Percentiles rank a stretch among this genome's conserved stretches.
phyloP scores from a whole-genome alignment of 1,140 invertebrate genomes.

The Ceratina japonica region DNA sequence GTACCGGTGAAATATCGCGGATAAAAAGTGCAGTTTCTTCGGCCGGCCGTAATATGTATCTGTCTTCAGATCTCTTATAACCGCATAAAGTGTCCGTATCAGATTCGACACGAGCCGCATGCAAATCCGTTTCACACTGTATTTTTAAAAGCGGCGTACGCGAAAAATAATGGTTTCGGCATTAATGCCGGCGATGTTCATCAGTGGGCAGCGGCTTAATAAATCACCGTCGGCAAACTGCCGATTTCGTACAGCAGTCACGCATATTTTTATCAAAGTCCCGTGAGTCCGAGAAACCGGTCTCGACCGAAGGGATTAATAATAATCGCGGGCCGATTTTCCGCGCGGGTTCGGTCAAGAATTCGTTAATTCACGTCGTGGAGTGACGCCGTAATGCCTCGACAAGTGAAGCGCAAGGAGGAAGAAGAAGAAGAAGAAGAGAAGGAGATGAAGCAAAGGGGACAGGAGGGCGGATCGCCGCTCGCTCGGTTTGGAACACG shows the following conservation, averaged over 20 bases:
- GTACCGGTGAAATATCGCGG: too few species aligned
- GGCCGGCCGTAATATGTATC: constrained; percentile 6
- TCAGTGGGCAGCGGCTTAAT: constrained; percentile 22
- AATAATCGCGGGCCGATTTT: not conserved
- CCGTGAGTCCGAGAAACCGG: too few species aligned
- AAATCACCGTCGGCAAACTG: constrained; percentile 39
- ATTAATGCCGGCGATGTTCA: constrained; percentile 40
- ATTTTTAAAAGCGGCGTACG: constrained; percentile 39
- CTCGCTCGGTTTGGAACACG: constrained; percentile 65
- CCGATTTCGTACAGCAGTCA: constrained; percentile 40
- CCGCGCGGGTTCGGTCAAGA: constrained; percentile 11
- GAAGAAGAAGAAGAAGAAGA: constrained; percentile 48
- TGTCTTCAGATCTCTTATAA: constrained; percentile 35
- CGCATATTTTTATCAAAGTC: constrained; percentile 25
- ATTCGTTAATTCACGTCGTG: constrained; percentile 41
- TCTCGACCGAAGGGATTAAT: too few species aligned
- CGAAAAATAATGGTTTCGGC: constrained; percentile 49
- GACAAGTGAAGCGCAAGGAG: constrained; percentile 54
- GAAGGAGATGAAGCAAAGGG: constrained; percentile 32
- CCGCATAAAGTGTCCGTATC: constrained; percentile 21
- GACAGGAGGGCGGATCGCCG: constrained; percentile 53
- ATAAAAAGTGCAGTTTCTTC: not conserved
- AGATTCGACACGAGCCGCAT: constrained; percentile 42
- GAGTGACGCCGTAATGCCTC: constrained; percentile 40
- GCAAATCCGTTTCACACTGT: constrained; percentile 33